These are phyloP conservation scores for Catocala nupta DNA, from an alignment of 2,888 invertebrate species.

Conservation along the genomic window DNA sequence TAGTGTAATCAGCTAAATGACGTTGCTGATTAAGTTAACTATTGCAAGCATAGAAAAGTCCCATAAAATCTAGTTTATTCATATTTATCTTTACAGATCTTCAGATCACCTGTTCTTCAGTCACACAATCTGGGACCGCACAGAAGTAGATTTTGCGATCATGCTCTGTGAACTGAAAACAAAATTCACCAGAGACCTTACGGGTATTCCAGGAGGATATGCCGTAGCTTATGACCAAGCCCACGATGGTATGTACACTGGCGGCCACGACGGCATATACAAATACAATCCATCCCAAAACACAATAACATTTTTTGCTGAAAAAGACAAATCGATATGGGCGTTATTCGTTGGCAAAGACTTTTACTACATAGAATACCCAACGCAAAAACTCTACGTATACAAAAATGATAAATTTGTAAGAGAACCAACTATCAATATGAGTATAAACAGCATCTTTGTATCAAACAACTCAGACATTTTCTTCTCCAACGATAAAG, in stretches of 20 bases:
- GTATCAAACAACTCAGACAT: constrained; percentile 66
- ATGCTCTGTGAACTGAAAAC: constrained; percentile 65
- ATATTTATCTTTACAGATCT: constrained; percentile 23
- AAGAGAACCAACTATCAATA: constrained; percentile 63
- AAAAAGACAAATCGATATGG: constrained; percentile 77
- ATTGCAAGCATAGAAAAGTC: no score
- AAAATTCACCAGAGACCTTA: constrained; percentile 56
- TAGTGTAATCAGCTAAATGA: no score
- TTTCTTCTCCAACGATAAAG: constrained; percentile 76
- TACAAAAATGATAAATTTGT: constrained; percentile 67
- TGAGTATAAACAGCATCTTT: constrained; percentile 74
- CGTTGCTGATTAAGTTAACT: no score
- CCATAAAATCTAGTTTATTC: no score
- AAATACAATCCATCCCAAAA: constrained; percentile 73
- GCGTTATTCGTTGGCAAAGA: constrained; percentile 68
- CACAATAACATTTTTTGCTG: constrained; percentile 71
- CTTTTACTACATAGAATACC: constrained; percentile 67
- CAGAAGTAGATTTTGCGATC: constrained; percentile 61
- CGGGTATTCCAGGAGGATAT: constrained; percentile 71
- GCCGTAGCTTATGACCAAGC: constrained; percentile 73
- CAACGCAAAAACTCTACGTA: constrained; percentile 2
- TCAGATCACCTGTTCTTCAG: constrained; percentile 73
- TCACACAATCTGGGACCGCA: constrained; percentile 11
- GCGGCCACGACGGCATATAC: constrained; percentile 78
- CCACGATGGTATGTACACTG: constrained; percentile 76